phyloP scores from a whole-genome alignment of 2,797 vertebrate genomes.

The Hydrocynus forskahlii region DNA sequence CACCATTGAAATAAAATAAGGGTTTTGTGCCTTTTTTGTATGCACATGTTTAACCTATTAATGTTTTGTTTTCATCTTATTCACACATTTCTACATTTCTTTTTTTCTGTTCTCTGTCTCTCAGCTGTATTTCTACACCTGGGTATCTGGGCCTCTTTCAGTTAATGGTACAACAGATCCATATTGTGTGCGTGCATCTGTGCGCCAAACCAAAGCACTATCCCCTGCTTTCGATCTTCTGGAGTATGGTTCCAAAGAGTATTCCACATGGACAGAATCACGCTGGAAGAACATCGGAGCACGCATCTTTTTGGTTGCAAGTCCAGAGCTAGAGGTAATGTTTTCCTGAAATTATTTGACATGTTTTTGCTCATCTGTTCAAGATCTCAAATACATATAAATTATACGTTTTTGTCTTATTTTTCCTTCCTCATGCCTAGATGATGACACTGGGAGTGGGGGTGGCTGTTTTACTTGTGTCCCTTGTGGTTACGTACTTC shows the following conservation, averaged over 20 bases:
- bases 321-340: slow-evolving; percentile 89
- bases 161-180: slow-evolving; percentile 76
- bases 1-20: too few species aligned
- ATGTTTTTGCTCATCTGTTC: background rate
- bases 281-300: slow-evolving; percentile 90
- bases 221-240: slow-evolving; percentile 90
- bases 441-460: slow-evolving; percentile 88
- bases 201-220: slow-evolving; percentile 73
- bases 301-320: slow-evolving; percentile 91
- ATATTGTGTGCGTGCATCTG: slow-evolving; percentile 81
- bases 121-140: slow-evolving; percentile 83
- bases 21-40: background rate
- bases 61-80: background rate
- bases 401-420: background rate
- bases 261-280: slow-evolving; percentile 95
- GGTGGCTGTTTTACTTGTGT: slow-evolving; percentile 79
- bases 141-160: slow-evolving; percentile 83
- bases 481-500: slow-evolving; percentile 85
- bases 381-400: background rate
- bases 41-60: background rate
- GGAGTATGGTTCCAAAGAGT: slow-evolving; percentile 83
- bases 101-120: background rate
- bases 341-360: background rate
- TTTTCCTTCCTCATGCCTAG: slow-evolving; percentile 65
- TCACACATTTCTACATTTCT: background rate